Evolutionary conservation across 2,113 vertebrate species (phyloP).

Genomic region (Syrmaticus mikado): DNA sequence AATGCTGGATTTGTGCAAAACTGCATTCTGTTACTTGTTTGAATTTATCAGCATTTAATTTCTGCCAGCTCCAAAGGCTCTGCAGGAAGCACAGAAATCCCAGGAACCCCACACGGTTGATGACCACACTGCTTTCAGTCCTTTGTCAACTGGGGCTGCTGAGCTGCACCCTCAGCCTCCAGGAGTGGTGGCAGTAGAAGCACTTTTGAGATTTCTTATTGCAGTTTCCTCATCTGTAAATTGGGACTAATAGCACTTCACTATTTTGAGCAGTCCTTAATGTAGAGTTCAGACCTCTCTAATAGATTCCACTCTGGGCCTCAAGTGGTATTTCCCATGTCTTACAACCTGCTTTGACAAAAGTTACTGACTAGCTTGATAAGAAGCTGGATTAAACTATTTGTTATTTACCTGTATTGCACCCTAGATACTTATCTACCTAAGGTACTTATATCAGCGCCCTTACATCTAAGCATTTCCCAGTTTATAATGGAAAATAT

Average conservation of each 20-base stretch:
- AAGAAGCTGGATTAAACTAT: slow-evolving; percentile 64
- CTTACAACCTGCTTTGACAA: slow-evolving; percentile 41
- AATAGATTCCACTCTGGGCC: slow-evolving; percentile 47
- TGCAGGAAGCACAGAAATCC: slow-evolving; percentile 16
- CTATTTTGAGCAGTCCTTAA: slow-evolving; percentile 53
- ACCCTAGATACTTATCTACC: slow-evolving; percentile 65
- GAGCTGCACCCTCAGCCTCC: neutral
- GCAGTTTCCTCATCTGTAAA: slow-evolving; percentile 32
- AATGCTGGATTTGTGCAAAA: slow-evolving; percentile 34
- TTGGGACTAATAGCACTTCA: slow-evolving; percentile 60
- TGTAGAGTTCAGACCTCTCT: slow-evolving; percentile 45
- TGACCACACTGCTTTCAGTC: neutral
- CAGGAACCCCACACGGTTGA: neutral
- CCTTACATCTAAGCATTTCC: slow-evolving; percentile 52
- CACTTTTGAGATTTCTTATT: slow-evolving; percentile 26
- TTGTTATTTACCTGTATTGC: slow-evolving; percentile 58
- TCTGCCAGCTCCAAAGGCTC: slow-evolving; percentile 2
- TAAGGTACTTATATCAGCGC: slow-evolving; percentile 62
- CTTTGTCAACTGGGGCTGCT: neutral
- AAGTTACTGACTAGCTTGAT: slow-evolving; percentile 64
- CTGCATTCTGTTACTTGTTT: slow-evolving; percentile 12
- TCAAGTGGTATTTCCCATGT: slow-evolving; percentile 55
- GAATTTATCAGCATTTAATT: slow-evolving; percentile 58
- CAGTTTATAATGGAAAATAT: slow-evolving; percentile 52
- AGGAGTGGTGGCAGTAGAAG: neutral